These are phyloP conservation scores for Furcula furcula DNA, from an alignment of 2,888 invertebrate species.

Conservation along the genomic window DNA sequence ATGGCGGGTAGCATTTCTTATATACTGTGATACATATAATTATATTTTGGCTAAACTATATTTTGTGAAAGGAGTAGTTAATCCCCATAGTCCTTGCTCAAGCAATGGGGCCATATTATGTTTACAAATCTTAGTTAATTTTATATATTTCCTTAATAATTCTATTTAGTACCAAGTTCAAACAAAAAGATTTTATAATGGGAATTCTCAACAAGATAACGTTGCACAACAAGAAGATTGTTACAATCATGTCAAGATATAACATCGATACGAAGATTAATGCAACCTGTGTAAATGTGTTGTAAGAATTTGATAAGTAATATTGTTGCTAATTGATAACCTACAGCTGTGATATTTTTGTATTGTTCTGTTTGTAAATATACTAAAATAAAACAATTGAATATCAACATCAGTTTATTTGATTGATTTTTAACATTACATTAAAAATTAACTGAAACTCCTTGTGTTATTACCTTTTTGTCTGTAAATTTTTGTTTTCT, in stretches of 20 bases:
- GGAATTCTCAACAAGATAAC: not conserved
- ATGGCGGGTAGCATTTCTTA: too few relatives aligned
- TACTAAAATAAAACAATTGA: slow-evolving; percentile 30
- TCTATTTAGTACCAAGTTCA: slow-evolving; percentile 12
- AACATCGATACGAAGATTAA: slow-evolving; percentile 6
- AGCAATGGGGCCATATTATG: too few relatives aligned
- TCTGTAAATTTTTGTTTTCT: slow-evolving; percentile 83
- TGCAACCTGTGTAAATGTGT: slow-evolving; percentile 5
- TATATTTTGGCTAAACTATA: too few relatives aligned
- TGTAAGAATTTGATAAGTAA: slow-evolving; percentile 6
- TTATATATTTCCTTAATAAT: slow-evolving; percentile 15
- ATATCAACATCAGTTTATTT: slow-evolving; percentile 29
- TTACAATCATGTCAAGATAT: slow-evolving; percentile 8
- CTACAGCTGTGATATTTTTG: slow-evolving; percentile 5
- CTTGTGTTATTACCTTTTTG: slow-evolving; percentile 74
- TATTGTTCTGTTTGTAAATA: slow-evolving; percentile 10
- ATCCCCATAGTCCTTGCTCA: too few relatives aligned
- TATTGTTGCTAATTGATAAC: slow-evolving; percentile 6
- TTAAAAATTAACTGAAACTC: slow-evolving; percentile 38
- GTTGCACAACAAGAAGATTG: slow-evolving; percentile 1
- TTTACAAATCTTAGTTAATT: too few relatives aligned
- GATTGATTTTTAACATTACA: slow-evolving; percentile 3
- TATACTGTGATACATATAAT: too few relatives aligned
- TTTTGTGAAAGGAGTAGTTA: too few relatives aligned
- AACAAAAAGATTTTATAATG: slow-evolving; percentile 13